Evolutionary conservation across 37 sponge, comb jelly and placozoan species (phyloP).

Genomic region (Ephydatia muelleri): DNA sequence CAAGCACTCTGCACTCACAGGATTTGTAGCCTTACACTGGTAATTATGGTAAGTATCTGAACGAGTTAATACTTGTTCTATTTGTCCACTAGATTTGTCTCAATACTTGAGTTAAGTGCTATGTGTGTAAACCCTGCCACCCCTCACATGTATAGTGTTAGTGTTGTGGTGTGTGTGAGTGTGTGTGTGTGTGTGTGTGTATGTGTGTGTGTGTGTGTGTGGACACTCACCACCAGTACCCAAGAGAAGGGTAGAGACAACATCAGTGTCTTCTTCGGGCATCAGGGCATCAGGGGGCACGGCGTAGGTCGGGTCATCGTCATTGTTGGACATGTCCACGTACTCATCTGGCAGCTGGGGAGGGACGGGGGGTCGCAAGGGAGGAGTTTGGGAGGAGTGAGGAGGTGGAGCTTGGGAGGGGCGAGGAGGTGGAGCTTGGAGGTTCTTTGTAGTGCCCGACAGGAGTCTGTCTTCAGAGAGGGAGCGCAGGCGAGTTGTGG

Average conservation of each 20-base stretch:
- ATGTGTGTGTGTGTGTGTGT: too few species aligned
- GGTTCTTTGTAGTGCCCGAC: background rate
- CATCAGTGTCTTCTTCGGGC: background rate
- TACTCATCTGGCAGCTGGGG: background rate
- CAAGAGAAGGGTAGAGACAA: background rate
- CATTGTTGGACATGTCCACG: background rate
- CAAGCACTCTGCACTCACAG: too few species aligned
- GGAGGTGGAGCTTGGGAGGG: constrained; percentile 2
- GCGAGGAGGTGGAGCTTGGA: too few species aligned
- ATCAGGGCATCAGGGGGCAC: background rate
- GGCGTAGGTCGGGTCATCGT: background rate
- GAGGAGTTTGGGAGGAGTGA: background rate
- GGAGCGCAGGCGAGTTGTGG: background rate
- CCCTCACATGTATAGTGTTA: too few species aligned
- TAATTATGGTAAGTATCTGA: too few species aligned
- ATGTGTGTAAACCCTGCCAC: too few species aligned
- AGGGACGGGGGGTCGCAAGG: background rate
- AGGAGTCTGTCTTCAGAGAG: background rate
- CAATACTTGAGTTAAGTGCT: too few species aligned
- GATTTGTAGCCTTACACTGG: too few species aligned
- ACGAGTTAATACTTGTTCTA: too few species aligned
- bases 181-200: too few species aligned
- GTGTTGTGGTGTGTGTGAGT: too few species aligned
- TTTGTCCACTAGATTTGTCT: too few species aligned
- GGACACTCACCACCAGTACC: background rate